Conservation (phyloP, 2,888 invertebrate genomes). For the Eristalis pertinax region DNA sequence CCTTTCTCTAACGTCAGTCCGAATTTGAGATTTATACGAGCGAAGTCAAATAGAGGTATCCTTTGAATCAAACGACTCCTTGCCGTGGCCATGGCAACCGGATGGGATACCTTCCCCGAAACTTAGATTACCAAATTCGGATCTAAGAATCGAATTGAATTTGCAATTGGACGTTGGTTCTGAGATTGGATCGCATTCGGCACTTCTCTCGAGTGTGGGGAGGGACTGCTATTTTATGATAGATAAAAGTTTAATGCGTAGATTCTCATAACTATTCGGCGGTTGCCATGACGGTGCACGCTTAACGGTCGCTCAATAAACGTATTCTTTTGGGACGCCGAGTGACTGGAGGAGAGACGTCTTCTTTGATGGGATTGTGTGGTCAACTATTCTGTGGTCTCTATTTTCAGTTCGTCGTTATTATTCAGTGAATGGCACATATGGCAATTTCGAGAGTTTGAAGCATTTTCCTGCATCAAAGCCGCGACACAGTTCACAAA, state of each 20-base stretch:
- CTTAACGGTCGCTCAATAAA: neutral
- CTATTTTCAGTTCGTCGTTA: no score
- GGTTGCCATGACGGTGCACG: neutral
- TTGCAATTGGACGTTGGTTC: neutral
- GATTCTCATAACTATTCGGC: neutral
- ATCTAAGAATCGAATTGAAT: neutral
- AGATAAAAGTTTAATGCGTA: neutral
- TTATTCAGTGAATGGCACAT: no score
- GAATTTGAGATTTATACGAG: constrained; percentile 34
- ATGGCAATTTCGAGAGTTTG: no score
- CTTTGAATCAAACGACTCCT: neutral
- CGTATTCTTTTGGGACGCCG: neutral
- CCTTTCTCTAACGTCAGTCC: neutral
- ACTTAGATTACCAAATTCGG: neutral
- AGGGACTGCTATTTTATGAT: neutral
- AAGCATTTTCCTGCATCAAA: no score
- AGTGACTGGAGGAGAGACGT: no score
- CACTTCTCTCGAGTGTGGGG: neutral
- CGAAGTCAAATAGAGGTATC: constrained; percentile 18
- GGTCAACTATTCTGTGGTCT: no score
- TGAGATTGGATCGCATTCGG: neutral
- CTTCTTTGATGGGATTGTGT: no score
- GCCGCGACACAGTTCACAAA: no score
- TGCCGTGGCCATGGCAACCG: neutral
- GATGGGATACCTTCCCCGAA: neutral